Evolutionary conservation across 92 coral and sea anemone species (phyloP).

Genomic region (Epizoanthus ramosus): DNA sequence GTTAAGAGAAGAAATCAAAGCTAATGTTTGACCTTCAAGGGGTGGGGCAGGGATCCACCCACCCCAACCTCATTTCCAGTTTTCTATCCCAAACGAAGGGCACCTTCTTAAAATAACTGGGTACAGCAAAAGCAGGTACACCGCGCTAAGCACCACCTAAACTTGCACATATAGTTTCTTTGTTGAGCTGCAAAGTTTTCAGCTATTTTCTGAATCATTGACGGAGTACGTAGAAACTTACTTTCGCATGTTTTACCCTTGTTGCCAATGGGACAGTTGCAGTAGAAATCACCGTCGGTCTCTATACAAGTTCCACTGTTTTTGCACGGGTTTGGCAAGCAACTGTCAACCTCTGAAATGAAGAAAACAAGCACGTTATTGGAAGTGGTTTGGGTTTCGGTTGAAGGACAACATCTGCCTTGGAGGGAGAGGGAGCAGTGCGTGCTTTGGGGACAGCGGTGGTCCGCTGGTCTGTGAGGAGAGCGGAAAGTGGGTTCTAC

Average conservation of each 20-base stretch:
- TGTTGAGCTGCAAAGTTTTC: background rate
- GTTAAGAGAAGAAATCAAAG: no score
- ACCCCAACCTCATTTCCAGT: no score
- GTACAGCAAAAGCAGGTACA: no score
- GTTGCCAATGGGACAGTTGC: conserved; percentile 71
- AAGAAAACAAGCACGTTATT: background rate
- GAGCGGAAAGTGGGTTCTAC: conserved; percentile 19
- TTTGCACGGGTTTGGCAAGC: conserved; percentile 91
- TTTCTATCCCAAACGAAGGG: no score
- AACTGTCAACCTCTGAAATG: conserved; percentile 54
- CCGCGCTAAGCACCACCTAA: no score
- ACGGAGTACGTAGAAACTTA: conserved; percentile 27
- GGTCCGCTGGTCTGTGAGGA: conserved; percentile 33
- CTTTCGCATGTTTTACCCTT: conserved; percentile 93
- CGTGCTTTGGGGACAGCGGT: conserved; percentile 26
- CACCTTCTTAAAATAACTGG: no score
- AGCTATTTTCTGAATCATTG: no score
- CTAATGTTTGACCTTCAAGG: no score
- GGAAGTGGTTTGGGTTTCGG: no score
- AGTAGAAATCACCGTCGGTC: conserved; percentile 67
- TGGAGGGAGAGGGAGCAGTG: conserved; percentile 24
- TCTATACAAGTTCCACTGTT: conserved; percentile 89
- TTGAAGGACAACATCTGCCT: conserved; percentile 17
- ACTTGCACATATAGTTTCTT: no score
- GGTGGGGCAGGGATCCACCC: no score